These are phyloP conservation scores for Aphidius colemani DNA, from an alignment of 2,888 invertebrate species.

Conservation along the genomic window DNA sequence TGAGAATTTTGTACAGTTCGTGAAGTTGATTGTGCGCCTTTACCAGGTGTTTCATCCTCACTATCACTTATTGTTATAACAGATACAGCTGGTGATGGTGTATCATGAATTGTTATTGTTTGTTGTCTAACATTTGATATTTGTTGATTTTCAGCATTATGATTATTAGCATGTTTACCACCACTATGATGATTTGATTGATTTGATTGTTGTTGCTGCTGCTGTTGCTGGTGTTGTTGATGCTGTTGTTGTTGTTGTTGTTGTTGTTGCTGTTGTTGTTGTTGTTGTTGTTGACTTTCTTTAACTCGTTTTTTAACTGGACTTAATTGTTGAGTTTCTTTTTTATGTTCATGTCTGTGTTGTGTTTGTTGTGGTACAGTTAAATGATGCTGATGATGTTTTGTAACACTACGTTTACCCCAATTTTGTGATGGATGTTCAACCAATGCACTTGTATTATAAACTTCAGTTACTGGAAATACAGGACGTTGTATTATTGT, in stretches of 20 bases:
- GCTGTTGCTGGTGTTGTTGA: conserved; percentile 37
- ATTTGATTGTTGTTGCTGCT: conserved; percentile 24
- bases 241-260: conserved; percentile 47
- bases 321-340: conserved; percentile 87
- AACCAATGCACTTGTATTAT: conserved; percentile 64
- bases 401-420: conserved; percentile 63
- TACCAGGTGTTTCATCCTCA: conserved; percentile 79
- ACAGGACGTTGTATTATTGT: conserved; percentile 72
- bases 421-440: conserved; percentile 62
- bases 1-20: conserved; percentile 51
- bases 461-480: conserved; percentile 67
- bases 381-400: conserved; percentile 68
- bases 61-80: conserved; percentile 96
- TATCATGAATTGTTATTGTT: conserved; percentile 93
- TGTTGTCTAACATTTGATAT: conserved; percentile 67
- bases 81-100: conserved; percentile 92
- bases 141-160: conserved; percentile 56
- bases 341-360: conserved; percentile 70
- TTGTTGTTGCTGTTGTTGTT: conserved; percentile 32
- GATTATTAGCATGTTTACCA: conserved; percentile 44
- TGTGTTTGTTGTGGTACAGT: conserved; percentile 66
- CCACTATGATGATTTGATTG: conserved; percentile 47
- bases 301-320: conserved; percentile 97
- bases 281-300: conserved; percentile 68
- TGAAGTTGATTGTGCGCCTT: conserved; percentile 55